Base-by-base conservation (phyloP, 2,113 vertebrate genomes). In the Blennius ocellaris region DNA sequence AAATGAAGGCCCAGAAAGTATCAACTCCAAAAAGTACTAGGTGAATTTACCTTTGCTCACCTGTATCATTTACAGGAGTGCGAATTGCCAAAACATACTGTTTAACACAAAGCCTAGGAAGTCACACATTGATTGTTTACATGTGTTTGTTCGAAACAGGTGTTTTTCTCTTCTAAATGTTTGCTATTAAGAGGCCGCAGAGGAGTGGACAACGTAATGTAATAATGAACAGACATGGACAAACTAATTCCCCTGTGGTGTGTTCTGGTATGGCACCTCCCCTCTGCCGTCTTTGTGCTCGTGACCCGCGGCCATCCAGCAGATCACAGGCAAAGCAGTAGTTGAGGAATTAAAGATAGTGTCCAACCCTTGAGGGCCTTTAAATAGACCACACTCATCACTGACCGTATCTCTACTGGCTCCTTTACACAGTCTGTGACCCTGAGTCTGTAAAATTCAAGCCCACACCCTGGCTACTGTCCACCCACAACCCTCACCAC, bases 381-480 rank as follows among this genome's bases (percentile, higher is more conserved):
- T 82, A 86, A 84, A 86, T 83, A 82, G 78, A 83, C 73, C 78
- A 63, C 77, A 70, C 76, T 82, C 73, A 84, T 84, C 79, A 72
- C 69, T 51, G 69, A 60, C 65, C 55, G 6, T 88, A 83, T 81
- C 83, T 79, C 74, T 11, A 11, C 61, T 61, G 71, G 68, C 78
- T 69, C 74, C 78, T 83, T 80, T 57, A 80, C 78, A 71, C 69
- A 61, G 50, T 37, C 21, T 30, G 0, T 57, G 66, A 81, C 69
- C 78, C 75, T 41, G 37, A 41, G 40, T 69, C 69, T 82, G 72
- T 81, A 70, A 73, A 76, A 73, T 51, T 49, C 62, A 66, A 51
- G 44, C 52, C 51, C 66, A 58, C 52, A 48, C 57, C 48, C 12
- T 14, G 1, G 21, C 21, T 30, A 30, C 21, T 30, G 21, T 30